phyloP scores from a whole-genome alignment of 53 echinoderm and acorn worm species.

The Echinarachnius parma region DNA sequence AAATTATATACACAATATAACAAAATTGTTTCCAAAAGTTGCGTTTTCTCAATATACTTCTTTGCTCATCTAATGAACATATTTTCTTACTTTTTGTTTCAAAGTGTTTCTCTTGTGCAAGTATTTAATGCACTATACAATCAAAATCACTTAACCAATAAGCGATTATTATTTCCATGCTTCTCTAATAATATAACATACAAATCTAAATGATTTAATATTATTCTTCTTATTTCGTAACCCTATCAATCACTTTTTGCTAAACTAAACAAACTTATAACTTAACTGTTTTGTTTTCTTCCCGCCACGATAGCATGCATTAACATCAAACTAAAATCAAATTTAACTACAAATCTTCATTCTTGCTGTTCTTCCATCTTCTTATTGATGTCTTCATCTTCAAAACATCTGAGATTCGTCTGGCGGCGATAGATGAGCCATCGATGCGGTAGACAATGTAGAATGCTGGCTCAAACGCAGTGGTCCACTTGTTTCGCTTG shows the following conservation, averaged over 20 bases:
- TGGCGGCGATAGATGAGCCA: conserved; percentile 5
- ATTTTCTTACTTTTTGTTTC: no score
- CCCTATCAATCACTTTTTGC: not conserved
- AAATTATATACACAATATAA: not conserved
- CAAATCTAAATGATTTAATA: not conserved
- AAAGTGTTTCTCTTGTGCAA: not conserved
- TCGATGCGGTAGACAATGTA: conserved; percentile 1
- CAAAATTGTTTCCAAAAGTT: not conserved
- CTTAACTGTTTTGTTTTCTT: not conserved
- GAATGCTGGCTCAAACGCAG: conserved; percentile 9
- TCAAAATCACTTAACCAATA: not conserved
- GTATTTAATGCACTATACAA: not conserved
- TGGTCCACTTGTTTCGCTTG: not conserved
- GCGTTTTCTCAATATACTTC: not conserved
- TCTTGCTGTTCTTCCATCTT: not conserved
- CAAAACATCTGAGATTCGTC: conserved; percentile 1
- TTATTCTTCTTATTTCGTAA: no score
- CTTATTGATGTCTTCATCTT: not conserved
- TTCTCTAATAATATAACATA: not conserved
- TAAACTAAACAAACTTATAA: not conserved
- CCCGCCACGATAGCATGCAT: not conserved
- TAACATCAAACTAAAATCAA: not conserved
- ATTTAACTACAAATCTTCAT: not conserved
- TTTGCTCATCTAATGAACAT: not conserved
- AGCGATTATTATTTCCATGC: not conserved